phyloP scores from a whole-genome alignment of 2,113 vertebrate genomes.

The Hippolais icterina region DNA sequence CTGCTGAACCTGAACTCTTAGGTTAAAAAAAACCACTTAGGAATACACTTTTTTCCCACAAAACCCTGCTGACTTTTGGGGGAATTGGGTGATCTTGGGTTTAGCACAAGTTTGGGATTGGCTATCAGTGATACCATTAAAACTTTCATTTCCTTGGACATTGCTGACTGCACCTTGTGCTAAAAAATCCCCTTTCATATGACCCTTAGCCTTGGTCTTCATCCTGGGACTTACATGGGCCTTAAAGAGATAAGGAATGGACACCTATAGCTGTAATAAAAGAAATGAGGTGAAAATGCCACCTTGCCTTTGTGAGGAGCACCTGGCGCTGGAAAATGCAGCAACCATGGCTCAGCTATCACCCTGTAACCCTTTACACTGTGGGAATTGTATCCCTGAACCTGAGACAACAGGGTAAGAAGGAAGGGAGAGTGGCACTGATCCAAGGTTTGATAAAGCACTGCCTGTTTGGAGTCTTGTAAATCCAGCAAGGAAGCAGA shows the following conservation, averaged over 20 bases:
- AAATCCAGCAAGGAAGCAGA: not conserved
- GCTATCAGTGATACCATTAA: not conserved
- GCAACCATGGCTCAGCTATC: not conserved
- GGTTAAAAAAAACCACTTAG: not conserved
- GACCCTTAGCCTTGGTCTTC: not conserved
- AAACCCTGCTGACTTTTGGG: not conserved
- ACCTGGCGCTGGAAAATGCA: not conserved
- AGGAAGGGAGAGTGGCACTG: not conserved
- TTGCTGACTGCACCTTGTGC: not conserved
- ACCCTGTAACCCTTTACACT: not conserved
- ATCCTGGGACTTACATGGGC: not conserved
- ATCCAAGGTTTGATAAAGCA: not conserved
- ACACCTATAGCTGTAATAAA: not conserved
- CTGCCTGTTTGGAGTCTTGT: not conserved
- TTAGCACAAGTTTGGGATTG: not conserved
- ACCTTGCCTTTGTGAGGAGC: not conserved
- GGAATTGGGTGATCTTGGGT: not conserved
- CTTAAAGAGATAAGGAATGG: not conserved
- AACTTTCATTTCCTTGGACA: not conserved
- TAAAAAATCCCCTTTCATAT: not conserved
- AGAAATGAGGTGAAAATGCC: not conserved
- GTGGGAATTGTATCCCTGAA: not conserved
- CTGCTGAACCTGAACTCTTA: not conserved
- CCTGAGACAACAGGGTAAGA: not conserved
- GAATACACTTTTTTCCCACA: not conserved